phyloP scores from a whole-genome alignment of 2,797 vertebrate species.

The Triplophysa bombifrons region DNA sequence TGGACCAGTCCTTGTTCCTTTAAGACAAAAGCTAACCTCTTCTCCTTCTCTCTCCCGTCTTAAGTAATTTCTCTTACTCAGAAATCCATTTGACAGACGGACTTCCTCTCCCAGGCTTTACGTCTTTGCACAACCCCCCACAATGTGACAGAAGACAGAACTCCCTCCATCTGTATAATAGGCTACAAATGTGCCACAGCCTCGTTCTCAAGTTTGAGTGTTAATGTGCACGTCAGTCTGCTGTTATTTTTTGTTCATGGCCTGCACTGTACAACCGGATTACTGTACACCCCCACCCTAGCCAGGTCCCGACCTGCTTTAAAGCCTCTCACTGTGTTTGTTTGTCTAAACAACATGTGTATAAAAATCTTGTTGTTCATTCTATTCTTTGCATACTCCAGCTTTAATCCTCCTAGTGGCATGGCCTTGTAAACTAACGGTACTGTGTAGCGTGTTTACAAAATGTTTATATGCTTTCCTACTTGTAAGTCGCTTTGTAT shows the following conservation, averaged over 20 bases:
- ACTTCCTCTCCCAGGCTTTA: not conserved
- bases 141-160: constrained; percentile 29
- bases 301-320: constrained; percentile 45
- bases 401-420: no score
- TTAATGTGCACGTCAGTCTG: constrained; percentile 15
- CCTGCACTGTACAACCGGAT: constrained; percentile 46
- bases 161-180: constrained; percentile 70
- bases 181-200: constrained; percentile 59
- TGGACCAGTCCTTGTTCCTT: constrained; percentile 33
- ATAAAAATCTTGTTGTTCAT: no score
- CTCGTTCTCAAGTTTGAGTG: not conserved
- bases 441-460: no score
- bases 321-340: constrained; percentile 34
- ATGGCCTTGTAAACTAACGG: no score
- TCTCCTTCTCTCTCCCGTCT: constrained; percentile 38
- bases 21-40: constrained; percentile 22
- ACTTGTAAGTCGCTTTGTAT: no score
- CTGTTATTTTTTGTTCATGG: not conserved
- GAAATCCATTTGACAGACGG: constrained; percentile 24
- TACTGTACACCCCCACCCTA: constrained; percentile 45
- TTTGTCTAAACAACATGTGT: not conserved
- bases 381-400: no score
- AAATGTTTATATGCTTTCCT: no score
- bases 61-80: constrained; percentile 32
- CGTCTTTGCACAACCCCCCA: constrained; percentile 44